Base-by-base conservation (phyloP, 2,888 invertebrate species). In the Barypeithes pellucidus region DNA sequence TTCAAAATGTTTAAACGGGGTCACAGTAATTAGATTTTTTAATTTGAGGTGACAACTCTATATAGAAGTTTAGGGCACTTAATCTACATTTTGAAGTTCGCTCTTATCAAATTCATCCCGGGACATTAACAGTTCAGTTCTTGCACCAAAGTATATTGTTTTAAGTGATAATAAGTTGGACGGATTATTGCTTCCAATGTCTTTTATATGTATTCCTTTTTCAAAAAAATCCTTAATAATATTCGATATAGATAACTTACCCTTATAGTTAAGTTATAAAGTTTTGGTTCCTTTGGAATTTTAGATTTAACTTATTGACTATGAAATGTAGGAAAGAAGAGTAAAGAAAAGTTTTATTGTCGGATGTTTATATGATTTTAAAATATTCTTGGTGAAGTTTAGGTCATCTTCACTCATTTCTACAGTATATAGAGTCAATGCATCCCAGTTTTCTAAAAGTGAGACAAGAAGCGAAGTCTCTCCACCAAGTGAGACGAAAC, bases 361-460 rank as follows among this genome's bases (percentile, higher is more conserved):
- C 3, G 33, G n/a, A 29, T 54, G 2, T n/a, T 29, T n/a, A 54
- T 16, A 14, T n/a, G 14, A 2, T 16, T 43, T 14, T 33, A 54
- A 54, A 43, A 54, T 67, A 3, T 20, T 54, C 54, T 54, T 54
- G 4, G 54, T n/a, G 3, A 11, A 54, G 8, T 54, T 33, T 24
- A 20, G 16, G 22, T 54, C 22, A 2, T 43, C 43, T 43, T 43
- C 4, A 43, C 43, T 43, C 16, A 14, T 4, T 14, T 9, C 43
- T 16, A 22, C 59, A 67, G 52, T 22, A 67, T 16, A 60, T n/a
- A n/a, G 29, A 14, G 29, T 43, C 4, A 67, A 36, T 3, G 67
- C 29, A 43, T 60, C 60, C 67, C 71, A 63, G 57, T 75, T 72
- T 73, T 47, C 47, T 33, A 57, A 45, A 47, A 66, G n/a, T n/a